A percentile compares a stretch with the other conserved stretches of the same genome.
Conservation (phyloP, 2,888 invertebrate genomes). For the Liodrosophila aerea region DNA sequence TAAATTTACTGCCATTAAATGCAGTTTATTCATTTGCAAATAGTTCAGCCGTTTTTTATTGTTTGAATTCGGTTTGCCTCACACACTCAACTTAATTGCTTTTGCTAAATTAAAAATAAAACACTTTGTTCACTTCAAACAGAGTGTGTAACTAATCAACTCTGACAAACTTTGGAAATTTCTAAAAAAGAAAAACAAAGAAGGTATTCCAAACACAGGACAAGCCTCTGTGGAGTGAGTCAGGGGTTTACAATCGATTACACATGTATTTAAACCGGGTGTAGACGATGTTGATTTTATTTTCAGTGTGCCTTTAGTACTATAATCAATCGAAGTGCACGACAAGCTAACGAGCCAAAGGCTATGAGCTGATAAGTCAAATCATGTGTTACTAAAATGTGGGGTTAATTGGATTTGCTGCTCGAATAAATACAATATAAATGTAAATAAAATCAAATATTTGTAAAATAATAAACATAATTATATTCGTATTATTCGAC, state of each 20-base stretch:
- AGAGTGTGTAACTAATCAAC: not conserved
- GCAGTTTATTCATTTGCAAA: too few species aligned
- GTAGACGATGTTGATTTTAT: conserved; percentile 26
- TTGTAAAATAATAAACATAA: too few species aligned
- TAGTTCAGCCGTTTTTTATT: too few species aligned
- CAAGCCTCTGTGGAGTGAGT: not conserved
- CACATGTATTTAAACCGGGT: conserved; percentile 35
- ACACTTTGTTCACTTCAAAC: too few species aligned
- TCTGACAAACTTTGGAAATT: conserved; percentile 4
- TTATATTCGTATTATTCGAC: too few species aligned
- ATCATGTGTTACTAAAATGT: conserved; percentile 58
- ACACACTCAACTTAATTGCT: too few species aligned
- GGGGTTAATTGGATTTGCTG: conserved; percentile 43
- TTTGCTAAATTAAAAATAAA: too few species aligned
- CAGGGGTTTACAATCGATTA: conserved; percentile 18
- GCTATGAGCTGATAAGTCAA: conserved; percentile 49
- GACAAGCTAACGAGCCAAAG: not conserved
- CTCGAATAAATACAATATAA: conserved; percentile 6
- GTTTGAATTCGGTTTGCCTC: too few species aligned
- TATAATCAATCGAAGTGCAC: conserved; percentile 33
- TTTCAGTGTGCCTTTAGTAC: conserved; percentile 18
- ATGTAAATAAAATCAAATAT: conserved; percentile 1
- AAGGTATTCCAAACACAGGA: conserved; percentile 2
- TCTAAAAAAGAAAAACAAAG: too few species aligned
- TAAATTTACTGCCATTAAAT: not conserved